These are phyloP conservation scores for Cromileptes altivelis DNA, from an alignment of 2,113 vertebrate genomes.

Conservation along the genomic window DNA sequence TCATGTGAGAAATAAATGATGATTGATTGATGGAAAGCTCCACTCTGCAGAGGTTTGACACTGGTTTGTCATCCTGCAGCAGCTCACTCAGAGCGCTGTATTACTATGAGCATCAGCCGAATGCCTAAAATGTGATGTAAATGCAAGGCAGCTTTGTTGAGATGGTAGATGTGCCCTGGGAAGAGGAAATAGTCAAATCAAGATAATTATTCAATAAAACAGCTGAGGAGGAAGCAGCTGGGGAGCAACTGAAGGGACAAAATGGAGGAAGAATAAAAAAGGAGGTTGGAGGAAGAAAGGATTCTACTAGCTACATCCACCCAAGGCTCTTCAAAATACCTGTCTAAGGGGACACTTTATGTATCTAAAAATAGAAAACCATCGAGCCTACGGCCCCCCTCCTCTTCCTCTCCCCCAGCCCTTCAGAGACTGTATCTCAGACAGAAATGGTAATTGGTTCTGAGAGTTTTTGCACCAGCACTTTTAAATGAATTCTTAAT, in stretches of 20 bases:
- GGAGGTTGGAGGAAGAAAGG: not conserved
- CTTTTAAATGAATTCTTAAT: constrained; percentile 76
- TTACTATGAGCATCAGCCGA: not conserved
- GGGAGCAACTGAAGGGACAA: constrained; percentile 15
- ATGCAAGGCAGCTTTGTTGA: constrained; percentile 6
- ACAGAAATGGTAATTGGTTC: constrained; percentile 73
- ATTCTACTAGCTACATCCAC: constrained; percentile 19
- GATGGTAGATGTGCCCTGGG: not conserved
- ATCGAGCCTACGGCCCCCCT: not conserved
- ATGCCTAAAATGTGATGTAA: constrained; percentile 36
- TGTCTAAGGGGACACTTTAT: constrained; percentile 60
- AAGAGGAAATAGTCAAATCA: not conserved
- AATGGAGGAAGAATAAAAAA: constrained; percentile 17
- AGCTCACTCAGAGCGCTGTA: not conserved
- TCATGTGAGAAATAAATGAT: no score
- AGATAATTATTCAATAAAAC: constrained; percentile 47
- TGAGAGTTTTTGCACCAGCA: constrained; percentile 57
- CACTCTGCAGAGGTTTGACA: not conserved
- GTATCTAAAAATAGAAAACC: constrained; percentile 71
- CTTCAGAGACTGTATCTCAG: constrained; percentile 58
- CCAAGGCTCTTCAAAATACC: constrained; percentile 44
- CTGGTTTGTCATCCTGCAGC: not conserved
- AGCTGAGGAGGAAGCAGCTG: not conserved
- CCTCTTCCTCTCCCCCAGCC: constrained; percentile 2
- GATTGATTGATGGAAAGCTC: not conserved